phyloP scores from a whole-genome alignment of 2,113 vertebrate species.

The Lamprotornis superbus region DNA sequence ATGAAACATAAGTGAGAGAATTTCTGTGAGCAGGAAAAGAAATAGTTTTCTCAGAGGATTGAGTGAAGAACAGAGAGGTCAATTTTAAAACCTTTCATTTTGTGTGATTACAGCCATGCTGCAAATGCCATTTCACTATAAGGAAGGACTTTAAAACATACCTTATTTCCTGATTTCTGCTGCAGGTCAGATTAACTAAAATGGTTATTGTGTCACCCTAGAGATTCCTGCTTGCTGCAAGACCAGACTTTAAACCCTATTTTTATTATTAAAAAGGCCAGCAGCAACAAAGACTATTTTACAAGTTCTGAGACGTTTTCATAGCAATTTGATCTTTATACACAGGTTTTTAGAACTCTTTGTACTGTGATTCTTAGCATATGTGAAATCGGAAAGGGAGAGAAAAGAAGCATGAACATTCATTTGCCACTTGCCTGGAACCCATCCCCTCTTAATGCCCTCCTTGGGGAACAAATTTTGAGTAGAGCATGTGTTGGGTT shows the following conservation, averaged over 20 bases:
- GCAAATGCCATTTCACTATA: conserved; percentile 65
- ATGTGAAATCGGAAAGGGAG: background rate
- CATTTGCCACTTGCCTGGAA: background rate
- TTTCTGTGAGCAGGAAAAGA: conserved; percentile 24
- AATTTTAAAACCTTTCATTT: conserved; percentile 67
- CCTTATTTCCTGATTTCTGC: conserved; percentile 68
- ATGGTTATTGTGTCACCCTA: conserved; percentile 69
- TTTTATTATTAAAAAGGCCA: conserved; percentile 74
- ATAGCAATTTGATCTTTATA: conserved; percentile 67
- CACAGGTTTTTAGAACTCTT: conserved; percentile 51
- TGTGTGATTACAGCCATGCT: conserved; percentile 62
- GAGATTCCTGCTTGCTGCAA: conserved; percentile 61
- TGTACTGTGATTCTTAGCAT: conserved; percentile 23
- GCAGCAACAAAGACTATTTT: conserved; percentile 69
- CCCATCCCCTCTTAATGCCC: background rate
- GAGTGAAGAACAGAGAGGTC: conserved; percentile 48
- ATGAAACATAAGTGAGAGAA: background rate
- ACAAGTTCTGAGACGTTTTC: conserved; percentile 61
- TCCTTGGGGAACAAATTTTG: background rate
- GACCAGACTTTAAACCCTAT: conserved; percentile 64
- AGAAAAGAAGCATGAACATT: background rate
- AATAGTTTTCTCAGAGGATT: conserved; percentile 17
- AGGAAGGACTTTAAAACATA: conserved; percentile 60
- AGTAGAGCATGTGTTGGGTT: background rate
- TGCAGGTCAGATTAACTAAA: conserved; percentile 70